Base-by-base conservation (phyloP, 2,113 vertebrate genomes). In the Alligator sinensis region DNA sequence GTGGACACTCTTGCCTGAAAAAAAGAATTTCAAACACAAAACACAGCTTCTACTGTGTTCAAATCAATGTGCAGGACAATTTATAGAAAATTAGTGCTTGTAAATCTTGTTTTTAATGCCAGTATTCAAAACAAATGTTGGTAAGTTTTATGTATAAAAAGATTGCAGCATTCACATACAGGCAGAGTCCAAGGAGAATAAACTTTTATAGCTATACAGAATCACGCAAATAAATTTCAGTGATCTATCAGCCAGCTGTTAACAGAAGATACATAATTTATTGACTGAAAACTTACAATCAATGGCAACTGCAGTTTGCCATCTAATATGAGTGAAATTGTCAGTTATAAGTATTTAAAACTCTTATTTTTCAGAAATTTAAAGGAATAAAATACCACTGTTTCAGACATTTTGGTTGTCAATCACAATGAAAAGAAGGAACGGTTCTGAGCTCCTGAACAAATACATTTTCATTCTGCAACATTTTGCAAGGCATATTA, bases 281-380 rank as follows among this genome's bases (percentile, higher is more conserved):
- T 89, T 96, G 95, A 94, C 93, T 92, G 94, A 96, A 95, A 94
- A 87, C 74, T 86, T 92, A 24, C 58, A 64, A 80, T 38, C 93
- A 91, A 93, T 94, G 91, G 82, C 80, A 93, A 78, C 88, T 89
- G 88, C 82, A 89, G 61, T 21, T 91, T 95, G 82, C 70, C 66
- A 86, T 70, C 77, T 93, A 95, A 87, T 80, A 86, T 70, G 93
- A 77, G 10, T 95, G 80, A 85, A 90, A 90, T 75, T 86, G 68
- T 22, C 82, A 83, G 63, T 57, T 64, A 61, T 88, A 82, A 92
- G 84, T 74, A 47, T 72, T 72, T 72, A 72, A 34, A 34, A 47
- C 47, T 47, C 7, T 47, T 8, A 9, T 47, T 47, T 47, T 47
- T 47, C 47, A 9, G 47, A 47, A 89, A 0, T 30, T n/a, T 27